Conservation (phyloP, 2,797 vertebrate species). For the Phoebastria nigripes region DNA sequence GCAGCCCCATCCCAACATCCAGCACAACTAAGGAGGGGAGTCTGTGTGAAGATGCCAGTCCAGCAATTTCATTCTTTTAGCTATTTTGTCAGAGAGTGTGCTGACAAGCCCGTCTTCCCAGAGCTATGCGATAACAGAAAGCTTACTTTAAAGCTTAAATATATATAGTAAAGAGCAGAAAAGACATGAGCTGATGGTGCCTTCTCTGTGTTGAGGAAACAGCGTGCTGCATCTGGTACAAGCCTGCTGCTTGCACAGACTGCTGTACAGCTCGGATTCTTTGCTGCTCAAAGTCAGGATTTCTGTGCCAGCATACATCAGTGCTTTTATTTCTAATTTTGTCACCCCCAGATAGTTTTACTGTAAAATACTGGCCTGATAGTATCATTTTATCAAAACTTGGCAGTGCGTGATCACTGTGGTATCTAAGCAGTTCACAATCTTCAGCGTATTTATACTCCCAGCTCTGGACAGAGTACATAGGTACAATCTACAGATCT, state of each 20-base stretch:
- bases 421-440: neutral
- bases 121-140: neutral
- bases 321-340: neutral
- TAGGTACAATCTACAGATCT: neutral
- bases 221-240: neutral
- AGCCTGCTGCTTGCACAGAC: neutral
- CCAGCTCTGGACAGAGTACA: neutral
- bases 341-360: neutral
- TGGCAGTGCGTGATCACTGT: neutral
- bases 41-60: neutral
- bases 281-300: neutral
- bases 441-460: neutral
- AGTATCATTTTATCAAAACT: neutral
- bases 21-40: neutral
- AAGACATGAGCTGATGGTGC: neutral
- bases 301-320: neutral
- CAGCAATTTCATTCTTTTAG: neutral
- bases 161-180: neutral
- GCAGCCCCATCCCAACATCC: neutral
- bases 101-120: neutral
- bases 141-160: neutral
- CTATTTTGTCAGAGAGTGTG: neutral
- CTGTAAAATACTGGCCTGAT: neutral
- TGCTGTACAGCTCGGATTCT: fast-evolving
- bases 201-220: neutral